Evolutionary conservation across 2,113 vertebrate genomes (phyloP), one percentile per base, ranked within the genome.

Genomic region (Kryptolebias marmoratus): DNA sequence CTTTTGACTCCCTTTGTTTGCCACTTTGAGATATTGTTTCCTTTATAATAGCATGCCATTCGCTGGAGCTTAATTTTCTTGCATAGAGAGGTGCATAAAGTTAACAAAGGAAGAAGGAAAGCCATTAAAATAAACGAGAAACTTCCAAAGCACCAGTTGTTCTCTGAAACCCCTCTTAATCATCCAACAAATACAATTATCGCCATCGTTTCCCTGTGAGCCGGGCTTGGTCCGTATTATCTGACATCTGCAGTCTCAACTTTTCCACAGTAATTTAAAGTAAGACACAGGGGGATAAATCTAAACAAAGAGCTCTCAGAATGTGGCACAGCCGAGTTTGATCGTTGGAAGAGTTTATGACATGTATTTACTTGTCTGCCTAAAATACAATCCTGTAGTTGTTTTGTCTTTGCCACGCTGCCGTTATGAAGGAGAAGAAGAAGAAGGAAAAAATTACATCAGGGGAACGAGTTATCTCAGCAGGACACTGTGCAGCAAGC

Each of bases 21-120:
- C 75, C 76, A 85, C 68, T 87, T 84, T 84, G 74, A 79, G 80
- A 77, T 75, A 90, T 91, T 92, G 86, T 92, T 85, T 91, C 68
- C 76, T 68, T 79, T 87, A 81, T 92, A 73, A 68, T 87, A 74
- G 75, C 64, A 77, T 84, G 81, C 77, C 70, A 81, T 89, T 91
- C 76, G 85, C 90, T 84, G 90, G 75, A 72, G 75, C 79, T 82
- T 76, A 36, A 84, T 84, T 78, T 59, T 65, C 63, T 76, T 70
- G 75, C 71, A 87, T 67, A 71, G 68, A 60, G 60, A 76, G 68
- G 87, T 81, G 80, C 50, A 27, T 71, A 71, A 82, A 52, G 84
- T 92, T 91, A 91, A 90, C 85, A 88, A 82, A 84, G n/a, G 63
- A 71, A 90, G 82, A 87, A 88, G 82, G 82, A 89, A 90, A 87